phyloP scores from a whole-genome alignment of 2,888 invertebrate genomes.

The Heterodera filipjevi region DNA sequence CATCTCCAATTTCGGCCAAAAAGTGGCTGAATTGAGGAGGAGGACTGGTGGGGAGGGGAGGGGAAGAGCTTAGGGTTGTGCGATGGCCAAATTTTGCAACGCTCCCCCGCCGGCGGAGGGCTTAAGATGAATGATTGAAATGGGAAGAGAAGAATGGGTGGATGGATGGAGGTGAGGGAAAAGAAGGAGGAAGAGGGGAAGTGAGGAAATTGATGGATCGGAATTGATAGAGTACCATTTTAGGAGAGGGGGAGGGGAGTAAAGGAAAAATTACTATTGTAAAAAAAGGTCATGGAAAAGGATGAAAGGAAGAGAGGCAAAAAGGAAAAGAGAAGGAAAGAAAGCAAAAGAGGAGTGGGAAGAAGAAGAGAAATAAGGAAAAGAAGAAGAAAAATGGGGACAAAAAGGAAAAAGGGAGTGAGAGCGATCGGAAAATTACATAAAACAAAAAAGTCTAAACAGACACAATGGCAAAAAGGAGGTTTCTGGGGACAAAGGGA shows the following conservation, averaged over 20 bases:
- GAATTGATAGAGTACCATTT: no score
- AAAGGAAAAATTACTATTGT: not conserved
- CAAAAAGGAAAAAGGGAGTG: not conserved
- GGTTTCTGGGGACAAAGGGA: not conserved
- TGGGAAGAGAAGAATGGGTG: conserved; percentile 4
- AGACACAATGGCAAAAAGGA: not conserved
- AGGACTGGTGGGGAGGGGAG: not conserved
- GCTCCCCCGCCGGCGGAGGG: not conserved
- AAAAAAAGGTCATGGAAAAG: not conserved
- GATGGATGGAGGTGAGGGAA: not conserved
- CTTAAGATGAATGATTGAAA: no score
- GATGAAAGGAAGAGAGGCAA: not conserved
- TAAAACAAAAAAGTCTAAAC: not conserved
- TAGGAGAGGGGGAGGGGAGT: not conserved
- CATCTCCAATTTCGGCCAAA: conserved; percentile 15
- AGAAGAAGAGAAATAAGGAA: not conserved
- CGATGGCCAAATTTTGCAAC: not conserved
- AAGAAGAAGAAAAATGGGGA: not conserved
- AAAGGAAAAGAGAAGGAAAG: not conserved
- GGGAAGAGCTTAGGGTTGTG: conserved; percentile 15
- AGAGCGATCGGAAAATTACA: not conserved
- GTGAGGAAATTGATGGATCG: not conserved
- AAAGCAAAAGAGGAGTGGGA: not conserved
- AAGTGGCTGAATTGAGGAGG: not conserved
- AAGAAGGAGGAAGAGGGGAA: not conserved